Percentiles rank a stretch among this genome's conserved stretches.
These are phyloP conservation scores for Tanypteryx hageni DNA, from an alignment of 2,888 invertebrate species.

Conservation along the genomic window DNA sequence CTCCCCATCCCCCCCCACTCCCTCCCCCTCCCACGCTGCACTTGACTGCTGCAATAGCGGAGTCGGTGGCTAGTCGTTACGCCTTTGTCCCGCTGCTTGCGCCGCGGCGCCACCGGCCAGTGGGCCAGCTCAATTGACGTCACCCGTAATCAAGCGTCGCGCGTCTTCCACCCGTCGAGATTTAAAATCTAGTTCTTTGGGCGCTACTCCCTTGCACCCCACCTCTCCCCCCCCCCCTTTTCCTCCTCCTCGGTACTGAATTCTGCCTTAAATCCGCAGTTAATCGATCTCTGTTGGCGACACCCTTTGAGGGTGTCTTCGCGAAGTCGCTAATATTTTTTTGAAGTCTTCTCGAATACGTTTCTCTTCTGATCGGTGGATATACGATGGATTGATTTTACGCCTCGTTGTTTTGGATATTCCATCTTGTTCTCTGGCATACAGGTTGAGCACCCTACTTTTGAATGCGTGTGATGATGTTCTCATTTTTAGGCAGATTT, in stretches of 20 bases:
- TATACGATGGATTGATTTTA: too few relatives aligned
- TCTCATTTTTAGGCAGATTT: too few relatives aligned
- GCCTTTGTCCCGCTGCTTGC: not conserved
- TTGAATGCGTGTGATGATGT: too few relatives aligned
- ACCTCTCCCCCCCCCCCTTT: not conserved
- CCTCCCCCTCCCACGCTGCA: not conserved
- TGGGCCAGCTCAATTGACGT: not conserved
- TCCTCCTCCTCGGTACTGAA: not conserved
- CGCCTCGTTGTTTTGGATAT: too few relatives aligned
- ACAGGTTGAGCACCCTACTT: too few relatives aligned
- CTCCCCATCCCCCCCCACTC: not conserved
- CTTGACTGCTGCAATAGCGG: conserved; percentile 21
- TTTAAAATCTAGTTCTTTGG: not conserved
- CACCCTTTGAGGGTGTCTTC: too few relatives aligned
- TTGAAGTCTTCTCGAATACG: too few relatives aligned
- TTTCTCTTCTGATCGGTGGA: too few relatives aligned
- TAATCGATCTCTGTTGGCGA: not conserved
- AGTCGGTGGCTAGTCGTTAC: not conserved
- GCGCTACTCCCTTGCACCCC: too few relatives aligned
- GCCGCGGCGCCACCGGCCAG: conserved; percentile 25
- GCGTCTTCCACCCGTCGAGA: not conserved
- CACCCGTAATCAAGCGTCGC: not conserved
- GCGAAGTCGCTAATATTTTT: too few relatives aligned
- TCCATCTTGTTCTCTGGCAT: too few relatives aligned
- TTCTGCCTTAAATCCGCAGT: not conserved